Evolutionary conservation across 2,797 vertebrate genomes (phyloP).

Genomic region (Zenarchopterus dispar): DNA sequence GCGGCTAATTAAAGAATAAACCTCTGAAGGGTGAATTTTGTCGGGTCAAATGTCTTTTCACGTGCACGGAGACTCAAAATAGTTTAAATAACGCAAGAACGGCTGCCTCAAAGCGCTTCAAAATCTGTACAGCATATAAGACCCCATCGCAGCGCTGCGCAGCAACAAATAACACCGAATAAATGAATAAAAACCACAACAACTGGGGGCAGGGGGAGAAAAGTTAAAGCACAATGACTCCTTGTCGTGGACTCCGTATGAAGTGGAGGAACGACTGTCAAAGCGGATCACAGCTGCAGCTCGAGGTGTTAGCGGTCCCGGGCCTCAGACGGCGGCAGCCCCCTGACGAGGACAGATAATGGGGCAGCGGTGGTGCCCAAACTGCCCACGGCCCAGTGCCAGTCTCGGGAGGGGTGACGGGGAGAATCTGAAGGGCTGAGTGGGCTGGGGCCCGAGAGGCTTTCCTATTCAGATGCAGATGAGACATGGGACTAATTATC

Average conservation of each 20-base stretch:
- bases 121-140: too few relatives aligned
- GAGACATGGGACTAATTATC: conserved; percentile 79
- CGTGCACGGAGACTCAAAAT: too few relatives aligned
- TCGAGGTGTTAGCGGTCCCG: conserved; percentile 14
- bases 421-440: not conserved
- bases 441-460: conserved; percentile 9
- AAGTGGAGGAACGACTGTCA: conserved; percentile 28
- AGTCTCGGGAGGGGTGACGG: conserved; percentile 9
- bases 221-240: not conserved
- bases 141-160: too few relatives aligned
- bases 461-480: conserved; percentile 66
- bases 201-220: not conserved
- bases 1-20: too few relatives aligned
- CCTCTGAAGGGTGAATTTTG: too few relatives aligned
- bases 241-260: not conserved
- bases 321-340: conserved; percentile 45
- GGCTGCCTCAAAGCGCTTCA: too few relatives aligned
- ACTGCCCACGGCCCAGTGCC: conserved; percentile 66
- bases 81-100: too few relatives aligned
- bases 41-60: too few relatives aligned
- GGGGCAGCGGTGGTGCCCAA: conserved; percentile 55
- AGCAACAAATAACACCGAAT: too few relatives aligned
- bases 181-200: too few relatives aligned
- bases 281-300: conserved; percentile 22
- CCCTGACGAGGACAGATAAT: conserved; percentile 64